Percentiles rank a stretch among this genome's conserved stretches.
phyloP scores from a whole-genome alignment of 1,140 invertebrate species.

The Zaprionus camerounensis region DNA sequence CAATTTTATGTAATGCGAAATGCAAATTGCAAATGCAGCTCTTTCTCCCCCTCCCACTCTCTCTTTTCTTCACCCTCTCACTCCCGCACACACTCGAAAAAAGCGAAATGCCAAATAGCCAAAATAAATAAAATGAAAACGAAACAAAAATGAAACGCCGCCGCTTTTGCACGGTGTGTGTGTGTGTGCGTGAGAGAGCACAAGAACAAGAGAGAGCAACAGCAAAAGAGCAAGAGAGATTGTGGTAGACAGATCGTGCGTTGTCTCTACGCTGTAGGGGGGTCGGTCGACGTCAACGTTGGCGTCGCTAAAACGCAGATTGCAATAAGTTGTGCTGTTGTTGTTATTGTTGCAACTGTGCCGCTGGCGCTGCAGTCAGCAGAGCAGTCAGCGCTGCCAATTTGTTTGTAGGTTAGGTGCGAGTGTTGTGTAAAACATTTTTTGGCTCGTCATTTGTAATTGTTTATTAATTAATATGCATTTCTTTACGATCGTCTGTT shows the following conservation, averaged over 20 bases:
- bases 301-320: constrained; percentile 51
- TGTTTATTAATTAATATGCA: constrained; percentile 53
- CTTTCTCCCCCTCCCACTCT: constrained; percentile 1
- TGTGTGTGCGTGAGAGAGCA: constrained; percentile 9
- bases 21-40: constrained; percentile 63
- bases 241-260: constrained; percentile 52
- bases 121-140: constrained; percentile 53
- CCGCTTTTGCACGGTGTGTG: constrained; percentile 31
- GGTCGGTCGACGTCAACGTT: constrained; percentile 34
- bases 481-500: constrained; percentile 33
- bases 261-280: constrained; percentile 39
- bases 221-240: constrained; percentile 5
- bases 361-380: constrained; percentile 48
- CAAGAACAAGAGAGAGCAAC: constrained; percentile 19
- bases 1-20: constrained; percentile 77
- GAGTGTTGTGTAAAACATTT: constrained; percentile 76
- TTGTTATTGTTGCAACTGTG: constrained; percentile 32
- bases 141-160: constrained; percentile 48
- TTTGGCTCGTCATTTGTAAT: constrained; percentile 51
- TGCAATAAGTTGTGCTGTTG: constrained; percentile 49
- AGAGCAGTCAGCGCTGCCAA: constrained; percentile 35
- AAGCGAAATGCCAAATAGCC: constrained; percentile 52
- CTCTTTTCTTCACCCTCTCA: background rate
- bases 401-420: constrained; percentile 75
- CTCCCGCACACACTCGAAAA: background rate